Evolutionary conservation across 2,888 invertebrate species (phyloP).

Genomic region (Crematogaster levior): DNA sequence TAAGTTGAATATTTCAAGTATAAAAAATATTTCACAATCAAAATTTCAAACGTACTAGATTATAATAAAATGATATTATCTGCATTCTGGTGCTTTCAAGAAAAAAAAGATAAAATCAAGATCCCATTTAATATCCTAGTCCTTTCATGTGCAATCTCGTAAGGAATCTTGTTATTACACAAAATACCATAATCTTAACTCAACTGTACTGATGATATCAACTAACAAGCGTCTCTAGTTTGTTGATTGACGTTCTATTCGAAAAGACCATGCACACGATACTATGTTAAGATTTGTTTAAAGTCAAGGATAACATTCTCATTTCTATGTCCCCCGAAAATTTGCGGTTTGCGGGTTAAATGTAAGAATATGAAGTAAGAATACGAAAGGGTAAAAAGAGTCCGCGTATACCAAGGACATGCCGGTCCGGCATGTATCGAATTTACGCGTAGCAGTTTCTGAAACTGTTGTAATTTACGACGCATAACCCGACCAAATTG

Average conservation of each 20-base stretch:
- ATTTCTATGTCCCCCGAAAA: not conserved
- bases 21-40: not conserved
- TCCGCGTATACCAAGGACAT: constrained; percentile 19
- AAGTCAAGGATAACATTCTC: not conserved
- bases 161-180: constrained; percentile 18
- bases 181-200: constrained; percentile 22
- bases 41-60: too few species aligned
- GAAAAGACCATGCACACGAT: not conserved
- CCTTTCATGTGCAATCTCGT: constrained; percentile 4
- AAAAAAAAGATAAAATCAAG: constrained; percentile 3
- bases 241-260: not conserved
- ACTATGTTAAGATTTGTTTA: not conserved
- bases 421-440: not conserved
- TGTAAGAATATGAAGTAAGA: not conserved
- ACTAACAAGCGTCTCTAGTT: not conserved
- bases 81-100: not conserved
- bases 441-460: constrained; percentile 24
- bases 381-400: not conserved
- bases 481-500: not conserved
- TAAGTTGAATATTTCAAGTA: not conserved
- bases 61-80: constrained; percentile 15
- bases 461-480: constrained; percentile 39
- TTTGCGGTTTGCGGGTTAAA: not conserved
- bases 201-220: constrained; percentile 18
- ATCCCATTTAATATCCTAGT: constrained; percentile 22